Conservation (phyloP, 1,140 invertebrate species). For the Monomorium pharaonis region DNA sequence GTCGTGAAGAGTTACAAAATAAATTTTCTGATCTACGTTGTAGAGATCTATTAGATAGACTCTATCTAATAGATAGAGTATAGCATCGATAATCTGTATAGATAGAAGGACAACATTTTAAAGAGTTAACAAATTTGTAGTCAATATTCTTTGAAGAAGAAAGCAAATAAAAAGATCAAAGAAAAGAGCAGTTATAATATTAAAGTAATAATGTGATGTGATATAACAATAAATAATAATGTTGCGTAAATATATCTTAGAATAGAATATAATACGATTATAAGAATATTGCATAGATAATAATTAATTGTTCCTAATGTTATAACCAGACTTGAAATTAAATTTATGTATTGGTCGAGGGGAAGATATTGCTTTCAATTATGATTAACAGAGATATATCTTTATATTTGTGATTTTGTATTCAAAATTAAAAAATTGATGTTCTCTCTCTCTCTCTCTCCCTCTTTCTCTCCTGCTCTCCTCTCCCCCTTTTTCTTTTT, state of each 20-base stretch:
- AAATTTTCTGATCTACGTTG: too few relatives aligned
- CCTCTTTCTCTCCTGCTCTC: too few relatives aligned
- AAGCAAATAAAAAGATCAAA: slow-evolving; percentile 1
- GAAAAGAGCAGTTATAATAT: slow-evolving; percentile 13
- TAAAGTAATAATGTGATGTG: slow-evolving; percentile 77
- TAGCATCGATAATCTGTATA: slow-evolving; percentile 1
- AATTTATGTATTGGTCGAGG: background rate
- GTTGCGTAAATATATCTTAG: slow-evolving; percentile 69
- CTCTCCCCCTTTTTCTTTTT: background rate
- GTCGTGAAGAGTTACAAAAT: too few relatives aligned
- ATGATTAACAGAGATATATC: background rate
- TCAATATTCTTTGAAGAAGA: slow-evolving; percentile 5
- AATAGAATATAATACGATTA: slow-evolving; percentile 59
- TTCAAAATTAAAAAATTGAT: slow-evolving; percentile 6
- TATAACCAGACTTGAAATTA: slow-evolving; percentile 64
- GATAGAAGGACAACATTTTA: slow-evolving; percentile 12
- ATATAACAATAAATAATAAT: slow-evolving; percentile 70
- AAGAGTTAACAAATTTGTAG: background rate
- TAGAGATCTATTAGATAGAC: too few relatives aligned
- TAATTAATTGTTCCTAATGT: slow-evolving; percentile 80
- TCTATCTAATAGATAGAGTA: too few relatives aligned
- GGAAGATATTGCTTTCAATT: background rate
- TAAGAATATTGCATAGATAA: slow-evolving; percentile 64
- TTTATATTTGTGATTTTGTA: background rate
- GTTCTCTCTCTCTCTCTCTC: background rate